Evolutionary conservation across 2,888 invertebrate species (phyloP).

Genomic region (Apeira syringaria): DNA sequence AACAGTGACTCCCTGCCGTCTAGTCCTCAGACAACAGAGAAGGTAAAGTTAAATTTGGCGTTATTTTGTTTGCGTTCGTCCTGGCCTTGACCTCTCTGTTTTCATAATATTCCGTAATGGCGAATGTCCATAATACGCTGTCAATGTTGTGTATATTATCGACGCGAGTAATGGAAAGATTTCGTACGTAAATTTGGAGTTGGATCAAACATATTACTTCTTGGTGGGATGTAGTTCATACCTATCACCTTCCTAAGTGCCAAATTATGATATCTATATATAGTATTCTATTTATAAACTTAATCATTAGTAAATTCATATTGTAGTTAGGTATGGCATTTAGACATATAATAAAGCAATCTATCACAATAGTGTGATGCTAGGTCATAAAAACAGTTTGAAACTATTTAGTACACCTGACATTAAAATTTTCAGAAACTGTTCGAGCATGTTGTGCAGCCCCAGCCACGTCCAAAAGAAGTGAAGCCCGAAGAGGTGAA

Average conservation of each 20-base stretch:
- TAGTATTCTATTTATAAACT: too few relatives aligned
- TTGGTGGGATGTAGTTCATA: neutral
- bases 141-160: constrained; percentile 67
- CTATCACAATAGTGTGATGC: too few relatives aligned
- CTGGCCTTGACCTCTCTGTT: constrained; percentile 83
- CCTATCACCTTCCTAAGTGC: neutral
- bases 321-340: too few relatives aligned
- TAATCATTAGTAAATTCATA: too few relatives aligned
- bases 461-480: constrained; percentile 72
- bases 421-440: constrained; percentile 59
- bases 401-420: too few relatives aligned
- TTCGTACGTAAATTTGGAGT: constrained; percentile 29
- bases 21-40: constrained; percentile 81
- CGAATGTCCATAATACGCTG: constrained; percentile 72
- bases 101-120: constrained; percentile 84
- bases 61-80: constrained; percentile 76
- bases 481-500: constrained; percentile 63
- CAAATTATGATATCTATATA: too few relatives aligned
- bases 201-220: neutral
- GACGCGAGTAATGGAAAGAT: constrained; percentile 63
- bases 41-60: constrained; percentile 60
- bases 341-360: too few relatives aligned
- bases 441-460: constrained; percentile 70
- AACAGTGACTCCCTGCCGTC: constrained; percentile 76
- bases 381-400: too few relatives aligned